Evolutionary conservation across 2,113 vertebrate species (phyloP).

Genomic region (Sylvilagus bachmani): DNA sequence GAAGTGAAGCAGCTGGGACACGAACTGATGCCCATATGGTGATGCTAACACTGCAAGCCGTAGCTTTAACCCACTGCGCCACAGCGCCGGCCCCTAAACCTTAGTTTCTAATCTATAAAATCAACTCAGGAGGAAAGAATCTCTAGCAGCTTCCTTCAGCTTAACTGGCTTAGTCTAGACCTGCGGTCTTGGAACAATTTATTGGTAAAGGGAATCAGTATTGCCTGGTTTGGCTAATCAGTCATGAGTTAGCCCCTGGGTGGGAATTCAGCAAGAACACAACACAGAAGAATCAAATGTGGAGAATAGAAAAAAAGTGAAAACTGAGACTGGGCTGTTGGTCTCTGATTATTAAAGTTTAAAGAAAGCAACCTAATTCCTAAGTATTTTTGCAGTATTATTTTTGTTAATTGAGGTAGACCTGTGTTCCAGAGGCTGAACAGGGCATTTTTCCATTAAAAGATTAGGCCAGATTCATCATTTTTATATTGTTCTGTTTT

Average conservation of each 20-base stretch:
- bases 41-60: too few relatives aligned
- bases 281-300: constrained; percentile 22
- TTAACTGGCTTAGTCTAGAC: constrained; percentile 10
- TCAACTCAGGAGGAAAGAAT: background rate
- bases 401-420: constrained; percentile 31
- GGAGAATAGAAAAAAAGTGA: background rate
- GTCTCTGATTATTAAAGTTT: constrained; percentile 54
- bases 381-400: constrained; percentile 21
- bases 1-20: too few relatives aligned
- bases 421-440: background rate
- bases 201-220: background rate
- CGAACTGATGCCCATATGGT: too few relatives aligned
- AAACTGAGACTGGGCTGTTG: background rate
- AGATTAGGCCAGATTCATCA: background rate
- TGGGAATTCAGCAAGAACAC: background rate
- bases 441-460: background rate
- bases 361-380: constrained; percentile 41
- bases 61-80: too few relatives aligned
- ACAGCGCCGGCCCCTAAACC: too few relatives aligned
- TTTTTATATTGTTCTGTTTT: constrained; percentile 53
- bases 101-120: constrained; percentile 36
- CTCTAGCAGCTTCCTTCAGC: background rate
- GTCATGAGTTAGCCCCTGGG: background rate
- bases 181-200: background rate
- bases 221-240: background rate